Base-by-base conservation (phyloP, 2,888 invertebrate species). In the Trichogramma evanescens region DNA sequence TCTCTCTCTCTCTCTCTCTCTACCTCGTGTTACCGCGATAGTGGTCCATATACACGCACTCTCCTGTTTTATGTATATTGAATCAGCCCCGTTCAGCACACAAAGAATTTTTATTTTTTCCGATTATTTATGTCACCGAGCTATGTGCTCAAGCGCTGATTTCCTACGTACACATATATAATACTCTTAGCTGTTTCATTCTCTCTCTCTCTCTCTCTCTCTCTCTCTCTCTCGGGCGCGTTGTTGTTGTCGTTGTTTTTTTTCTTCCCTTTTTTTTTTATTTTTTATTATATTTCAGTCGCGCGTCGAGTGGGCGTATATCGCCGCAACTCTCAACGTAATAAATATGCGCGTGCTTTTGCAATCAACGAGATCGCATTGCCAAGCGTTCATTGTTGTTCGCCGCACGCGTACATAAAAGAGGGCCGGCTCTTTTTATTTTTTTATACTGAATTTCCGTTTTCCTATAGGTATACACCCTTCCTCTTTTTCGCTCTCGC, bases 61-160 rank as follows among this genome's bases (percentile, higher is more conserved):
- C 26, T 26, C 3, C 26, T 26, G 26, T 26, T 26, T 26, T 26
- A 26, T 58, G 57, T 50, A 61, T 61, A 61, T 61, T 57, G 61
- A 61, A 60, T 60, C 52, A 52, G 38, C 46, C 26, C n/a, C 42
- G 56, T 50, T 50, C 50, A 53, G 51, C 51, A 41, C 7, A n/a
- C 54, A n/a, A 3, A 13, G 61, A 26, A 26, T 26, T 26, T 26
- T 26, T 26, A 26, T 26, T 26, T 26, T 26, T 26, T 26, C 26
- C 26, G 26, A 26, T 61, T 61, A 61, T 61, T 54, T 61, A 58
- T 58, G 61, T 52, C 42, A 43, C 9, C 44, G 51, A 26, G 26
- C 26, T 26, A 26, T 26, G 26, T 26, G 26, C 26, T 26, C 26
- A 26, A 13, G 41, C 59, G 45, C 54, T 54, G 57, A 61, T 61